Percentiles rank a stretch among this genome's conserved stretches.
These are phyloP conservation scores for Villa cingulata DNA, from an alignment of 2,888 invertebrate species.

Conservation along the genomic window DNA sequence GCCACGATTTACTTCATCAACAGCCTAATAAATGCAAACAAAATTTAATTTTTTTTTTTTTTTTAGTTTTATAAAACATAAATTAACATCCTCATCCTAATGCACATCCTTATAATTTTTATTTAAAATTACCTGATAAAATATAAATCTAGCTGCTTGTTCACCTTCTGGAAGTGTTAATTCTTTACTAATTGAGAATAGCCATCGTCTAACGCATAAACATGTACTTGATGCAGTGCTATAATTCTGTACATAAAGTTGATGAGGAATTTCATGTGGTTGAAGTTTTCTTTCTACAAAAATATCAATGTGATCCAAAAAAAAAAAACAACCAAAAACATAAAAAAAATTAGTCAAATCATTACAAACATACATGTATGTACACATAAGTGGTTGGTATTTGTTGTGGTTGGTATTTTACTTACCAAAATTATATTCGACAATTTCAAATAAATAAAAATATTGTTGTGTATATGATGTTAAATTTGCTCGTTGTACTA, in stretches of 20 bases:
- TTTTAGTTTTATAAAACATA: too few relatives aligned
- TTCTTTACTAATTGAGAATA: conserved; percentile 61
- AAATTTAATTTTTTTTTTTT: not conserved
- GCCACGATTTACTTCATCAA: conserved; percentile 90
- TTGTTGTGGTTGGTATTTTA: conserved; percentile 8
- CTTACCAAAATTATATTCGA: conserved; percentile 92
- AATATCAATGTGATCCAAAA: not conserved
- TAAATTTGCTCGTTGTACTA: conserved; percentile 72
- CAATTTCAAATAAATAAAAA: conserved; percentile 93
- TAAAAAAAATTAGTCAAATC: too few relatives aligned
- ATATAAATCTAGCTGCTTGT: conserved; percentile 70
- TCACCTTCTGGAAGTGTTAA: conserved; percentile 52
- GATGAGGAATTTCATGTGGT: conserved; percentile 89
- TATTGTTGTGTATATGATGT: conserved; percentile 70
- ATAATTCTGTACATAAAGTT: conserved; percentile 97
- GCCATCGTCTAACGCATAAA: conserved; percentile 75
- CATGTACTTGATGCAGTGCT: conserved; percentile 95
- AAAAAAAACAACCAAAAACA: not conserved
- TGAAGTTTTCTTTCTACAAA: conserved; percentile 71
- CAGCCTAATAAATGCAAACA: conserved; percentile 43
- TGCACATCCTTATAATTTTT: too few relatives aligned
- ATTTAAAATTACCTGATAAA: conserved; percentile 65
- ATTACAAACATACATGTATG: too few relatives aligned
- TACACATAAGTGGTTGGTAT: too few relatives aligned
- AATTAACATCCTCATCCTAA: too few relatives aligned